phyloP scores from a whole-genome alignment of 2,888 invertebrate genomes.

The Lamellibrachia columna region DNA sequence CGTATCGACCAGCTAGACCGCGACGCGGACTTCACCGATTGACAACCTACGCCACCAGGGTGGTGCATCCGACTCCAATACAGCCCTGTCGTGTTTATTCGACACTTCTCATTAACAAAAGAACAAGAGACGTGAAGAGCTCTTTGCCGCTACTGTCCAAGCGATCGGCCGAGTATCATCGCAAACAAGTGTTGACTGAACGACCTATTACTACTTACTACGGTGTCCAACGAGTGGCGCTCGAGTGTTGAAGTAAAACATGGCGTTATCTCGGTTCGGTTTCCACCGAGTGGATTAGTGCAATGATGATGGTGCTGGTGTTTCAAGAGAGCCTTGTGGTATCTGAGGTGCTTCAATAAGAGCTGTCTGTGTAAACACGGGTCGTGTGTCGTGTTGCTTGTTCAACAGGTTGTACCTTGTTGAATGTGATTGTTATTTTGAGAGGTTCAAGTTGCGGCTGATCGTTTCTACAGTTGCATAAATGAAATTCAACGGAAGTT shows the following conservation, averaged over 20 bases:
- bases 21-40: not conserved
- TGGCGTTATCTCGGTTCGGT: conserved; percentile 9
- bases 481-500: not conserved
- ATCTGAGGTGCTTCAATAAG: not conserved
- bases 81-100: not conserved
- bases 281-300: conserved; percentile 9
- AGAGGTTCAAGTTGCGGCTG: not conserved
- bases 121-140: conserved; percentile 4
- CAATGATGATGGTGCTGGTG: not conserved
- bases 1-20: not conserved
- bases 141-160: not conserved
- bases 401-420: not conserved
- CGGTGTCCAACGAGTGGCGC: conserved; percentile 4
- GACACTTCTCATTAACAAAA: not conserved
- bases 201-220: not conserved
- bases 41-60: not conserved
- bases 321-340: not conserved
- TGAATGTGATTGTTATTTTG: not conserved
- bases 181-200: not conserved
- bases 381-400: not conserved
- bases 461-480: not conserved
- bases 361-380: not conserved
- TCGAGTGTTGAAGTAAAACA: conserved; percentile 16
- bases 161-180: not conserved
- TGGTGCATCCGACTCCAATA: not conserved